Evolutionary conservation across 2,113 vertebrate species (phyloP).

Genomic region (Callocephalon fimbriatum): DNA sequence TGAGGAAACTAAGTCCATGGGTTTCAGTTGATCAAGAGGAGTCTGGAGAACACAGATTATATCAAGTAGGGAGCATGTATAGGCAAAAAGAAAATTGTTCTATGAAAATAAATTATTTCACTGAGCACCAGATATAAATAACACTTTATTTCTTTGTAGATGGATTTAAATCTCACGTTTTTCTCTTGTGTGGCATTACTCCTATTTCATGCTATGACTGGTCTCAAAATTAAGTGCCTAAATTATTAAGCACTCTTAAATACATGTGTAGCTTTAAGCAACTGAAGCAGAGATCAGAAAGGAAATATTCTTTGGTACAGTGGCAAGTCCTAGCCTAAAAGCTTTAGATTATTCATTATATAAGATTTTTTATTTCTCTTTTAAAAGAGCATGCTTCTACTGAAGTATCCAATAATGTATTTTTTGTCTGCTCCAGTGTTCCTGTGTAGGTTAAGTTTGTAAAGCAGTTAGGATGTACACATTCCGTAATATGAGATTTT

Average conservation of each 20-base stretch:
- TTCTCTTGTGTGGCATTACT: not conserved
- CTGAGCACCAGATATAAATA: not conserved
- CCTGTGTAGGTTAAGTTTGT: not conserved
- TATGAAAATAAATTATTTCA: not conserved
- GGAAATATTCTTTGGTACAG: not conserved
- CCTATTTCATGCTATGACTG: not conserved
- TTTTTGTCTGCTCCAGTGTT: not conserved
- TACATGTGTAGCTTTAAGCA: not conserved
- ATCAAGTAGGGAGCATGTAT: not conserved
- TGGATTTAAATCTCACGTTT: not conserved
- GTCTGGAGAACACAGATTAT: not conserved
- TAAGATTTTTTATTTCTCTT: not conserved
- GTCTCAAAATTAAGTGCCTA: not conserved
- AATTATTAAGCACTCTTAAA: not conserved
- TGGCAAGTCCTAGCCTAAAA: not conserved
- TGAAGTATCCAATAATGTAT: not conserved
- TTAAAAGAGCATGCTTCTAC: not conserved
- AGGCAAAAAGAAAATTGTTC: not conserved
- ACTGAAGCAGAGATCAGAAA: not conserved
- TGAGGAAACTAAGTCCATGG: not conserved
- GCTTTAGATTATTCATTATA: not conserved
- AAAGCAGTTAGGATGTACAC: not conserved
- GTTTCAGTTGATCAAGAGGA: not conserved
- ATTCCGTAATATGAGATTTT: not conserved
- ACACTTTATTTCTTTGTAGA: not conserved